Evolutionary conservation across 2,113 vertebrate genomes (phyloP).

Genomic region (Brachypteracias leptosomus): DNA sequence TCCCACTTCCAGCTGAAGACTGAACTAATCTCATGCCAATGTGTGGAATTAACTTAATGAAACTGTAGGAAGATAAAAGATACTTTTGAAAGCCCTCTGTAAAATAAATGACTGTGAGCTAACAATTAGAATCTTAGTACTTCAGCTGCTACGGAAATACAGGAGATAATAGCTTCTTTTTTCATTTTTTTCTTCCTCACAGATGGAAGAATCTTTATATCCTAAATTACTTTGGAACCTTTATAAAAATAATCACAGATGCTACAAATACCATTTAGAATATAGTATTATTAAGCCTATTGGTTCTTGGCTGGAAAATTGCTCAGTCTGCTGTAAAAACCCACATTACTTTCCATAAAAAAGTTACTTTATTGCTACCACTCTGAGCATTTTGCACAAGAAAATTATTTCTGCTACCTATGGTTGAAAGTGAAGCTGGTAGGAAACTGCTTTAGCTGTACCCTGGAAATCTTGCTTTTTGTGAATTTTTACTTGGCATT

Average conservation of each 20-base stretch:
- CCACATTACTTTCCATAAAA: constrained; percentile 29
- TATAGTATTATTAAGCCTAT: constrained; percentile 41
- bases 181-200: not conserved
- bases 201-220: constrained; percentile 52
- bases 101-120: constrained; percentile 17
- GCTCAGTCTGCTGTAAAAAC: constrained; percentile 43
- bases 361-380: constrained; percentile 26
- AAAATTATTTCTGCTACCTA: constrained; percentile 18
- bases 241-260: constrained; percentile 53
- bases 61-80: constrained; percentile 1
- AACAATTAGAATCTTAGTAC: constrained; percentile 50
- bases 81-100: not conserved
- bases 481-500: not conserved
- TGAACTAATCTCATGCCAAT: not conserved
- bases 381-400: constrained; percentile 5
- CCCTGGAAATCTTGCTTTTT: not conserved
- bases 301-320: constrained; percentile 49
- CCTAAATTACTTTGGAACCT: constrained; percentile 55
- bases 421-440: not conserved
- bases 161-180: not conserved
- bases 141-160: constrained; percentile 2
- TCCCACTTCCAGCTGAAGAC: constrained; percentile 20
- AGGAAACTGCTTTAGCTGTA: not conserved
- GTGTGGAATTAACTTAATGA: not conserved
- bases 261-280: constrained; percentile 50